Evolutionary conservation across 2,113 vertebrate species (phyloP).

Genomic region (Dissostichus mawsoni): DNA sequence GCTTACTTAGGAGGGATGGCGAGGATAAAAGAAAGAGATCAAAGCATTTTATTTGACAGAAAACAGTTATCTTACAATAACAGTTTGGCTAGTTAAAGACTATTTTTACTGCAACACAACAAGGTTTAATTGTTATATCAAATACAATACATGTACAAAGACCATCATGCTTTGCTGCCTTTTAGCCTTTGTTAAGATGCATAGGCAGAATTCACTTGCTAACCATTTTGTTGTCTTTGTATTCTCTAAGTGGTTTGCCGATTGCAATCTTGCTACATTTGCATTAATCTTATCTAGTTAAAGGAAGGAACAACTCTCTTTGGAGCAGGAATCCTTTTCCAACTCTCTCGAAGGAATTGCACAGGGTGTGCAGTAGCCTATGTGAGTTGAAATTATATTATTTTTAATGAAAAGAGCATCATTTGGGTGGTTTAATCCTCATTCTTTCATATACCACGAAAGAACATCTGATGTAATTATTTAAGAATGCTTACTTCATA

Average conservation of each 20-base stretch:
- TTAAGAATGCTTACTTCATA: conserved; percentile 14
- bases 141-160: conserved; percentile 37
- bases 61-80: conserved; percentile 36
- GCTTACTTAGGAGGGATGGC: conserved; percentile 3
- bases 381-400: conserved; percentile 36
- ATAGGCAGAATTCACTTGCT: conserved; percentile 36
- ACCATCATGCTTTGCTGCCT: conserved; percentile 24
- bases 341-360: conserved; percentile 27
- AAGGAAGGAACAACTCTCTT: conserved; percentile 35
- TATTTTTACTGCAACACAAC: conserved; percentile 30
- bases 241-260: conserved; percentile 41
- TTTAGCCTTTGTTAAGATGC: conserved; percentile 33
- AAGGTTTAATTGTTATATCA: conserved; percentile 21
- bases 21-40: conserved; percentile 20
- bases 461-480: conserved; percentile 10
- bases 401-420: conserved; percentile 28
- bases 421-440: conserved; percentile 25
- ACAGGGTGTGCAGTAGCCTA: conserved; percentile 17
- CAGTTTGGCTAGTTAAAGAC: conserved; percentile 25
- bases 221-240: conserved; percentile 52
- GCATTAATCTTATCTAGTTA: conserved; percentile 48
- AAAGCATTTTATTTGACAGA: conserved; percentile 26
- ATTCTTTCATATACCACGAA: not conserved
- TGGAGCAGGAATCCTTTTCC: conserved; percentile 17
- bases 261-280: conserved; percentile 56